Base-by-base conservation (phyloP, 2,113 vertebrate species). In the Notechis scutatus region DNA sequence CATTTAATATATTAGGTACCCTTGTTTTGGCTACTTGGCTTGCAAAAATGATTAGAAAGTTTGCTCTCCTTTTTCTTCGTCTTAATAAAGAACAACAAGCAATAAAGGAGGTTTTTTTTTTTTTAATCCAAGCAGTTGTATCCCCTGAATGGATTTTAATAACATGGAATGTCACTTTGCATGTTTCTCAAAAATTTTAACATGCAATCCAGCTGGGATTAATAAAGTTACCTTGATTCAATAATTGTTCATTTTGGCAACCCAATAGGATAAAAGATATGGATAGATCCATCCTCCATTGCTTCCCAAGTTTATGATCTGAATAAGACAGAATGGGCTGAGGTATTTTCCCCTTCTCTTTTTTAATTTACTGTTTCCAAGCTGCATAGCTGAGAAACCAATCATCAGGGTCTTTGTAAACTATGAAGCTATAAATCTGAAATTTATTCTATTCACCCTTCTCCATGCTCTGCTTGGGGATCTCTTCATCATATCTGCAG, bases 31-130 rank as follows among this genome's bases (percentile, higher is more conserved):
- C 64, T 56, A 7, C 7, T 10, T 10, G 52, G 0, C n/a, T 9
- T 88, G 54, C 89, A 61, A 92, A 93, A 7, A 91, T 89, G 87
- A 61, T n/a, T 88, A 50, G 23, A 74, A 55, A 74, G 87, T 21
- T 88, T 45, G 18, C 3, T 14, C 34, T 45, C 52, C n/a, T 50
- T 85, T 50, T 50, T 45, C 15, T 45, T 56, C n/a, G 1, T 88
- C 29, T 23, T 23, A 69, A 88, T 8, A 47, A 52, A 87, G 11
- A 15, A 34, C 56, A 87, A 34, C 7, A 14, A 57, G 34, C 34
- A 45, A 39, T 39, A 20, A 15, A 86, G 81, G 8, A 47, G 14
- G 23, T 5, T 1, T 0, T 47, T 45, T 45, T 45, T 45, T 26
- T 92, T 69, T 69, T n/a, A n/a, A n/a, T 50, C 18, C 12, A 9